Percentiles rank a stretch among this genome's conserved stretches.
Evolutionary conservation across 2,113 vertebrate genomes (phyloP).

Genomic region (Hyaena hyaena): DNA sequence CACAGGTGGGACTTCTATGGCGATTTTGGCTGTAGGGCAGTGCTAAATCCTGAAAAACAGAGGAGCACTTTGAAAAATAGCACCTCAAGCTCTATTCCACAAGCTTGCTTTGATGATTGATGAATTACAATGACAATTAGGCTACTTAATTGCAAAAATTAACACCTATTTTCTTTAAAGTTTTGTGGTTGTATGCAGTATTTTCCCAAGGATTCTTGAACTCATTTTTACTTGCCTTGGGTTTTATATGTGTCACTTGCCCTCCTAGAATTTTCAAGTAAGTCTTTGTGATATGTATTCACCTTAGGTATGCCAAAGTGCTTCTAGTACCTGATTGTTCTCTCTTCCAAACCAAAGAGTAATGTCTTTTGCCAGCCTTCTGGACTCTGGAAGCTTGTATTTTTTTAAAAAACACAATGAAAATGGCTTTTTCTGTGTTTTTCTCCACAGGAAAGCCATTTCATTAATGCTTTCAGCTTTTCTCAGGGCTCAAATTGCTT

Average conservation of each 20-base stretch:
- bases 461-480: constrained; percentile 56
- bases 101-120: constrained; percentile 23
- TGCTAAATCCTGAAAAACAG: background rate
- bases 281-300: background rate
- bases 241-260: background rate
- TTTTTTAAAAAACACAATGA: background rate
- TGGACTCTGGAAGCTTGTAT: background rate
- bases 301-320: background rate
- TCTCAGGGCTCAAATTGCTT: constrained; percentile 30
- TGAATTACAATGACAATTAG: constrained; percentile 41
- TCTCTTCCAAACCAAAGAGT: background rate
- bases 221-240: background rate
- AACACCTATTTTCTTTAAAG: constrained; percentile 35
- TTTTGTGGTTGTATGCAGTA: background rate
- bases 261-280: background rate
- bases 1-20: background rate
- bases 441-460: constrained; percentile 51
- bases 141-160: constrained; percentile 52
- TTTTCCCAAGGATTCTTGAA: constrained; percentile 29
- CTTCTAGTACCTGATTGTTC: background rate
- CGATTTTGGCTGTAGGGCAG: background rate
- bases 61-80: constrained; percentile 2
- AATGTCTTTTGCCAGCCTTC: background rate
- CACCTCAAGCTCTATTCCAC: background rate
- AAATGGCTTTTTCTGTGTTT: constrained; percentile 13